A percentile compares a stretch with the other conserved stretches of the same genome.
These are phyloP conservation scores for Eupithecia pulchellata DNA, from an alignment of 2,888 invertebrate genomes.

Conservation along the genomic window DNA sequence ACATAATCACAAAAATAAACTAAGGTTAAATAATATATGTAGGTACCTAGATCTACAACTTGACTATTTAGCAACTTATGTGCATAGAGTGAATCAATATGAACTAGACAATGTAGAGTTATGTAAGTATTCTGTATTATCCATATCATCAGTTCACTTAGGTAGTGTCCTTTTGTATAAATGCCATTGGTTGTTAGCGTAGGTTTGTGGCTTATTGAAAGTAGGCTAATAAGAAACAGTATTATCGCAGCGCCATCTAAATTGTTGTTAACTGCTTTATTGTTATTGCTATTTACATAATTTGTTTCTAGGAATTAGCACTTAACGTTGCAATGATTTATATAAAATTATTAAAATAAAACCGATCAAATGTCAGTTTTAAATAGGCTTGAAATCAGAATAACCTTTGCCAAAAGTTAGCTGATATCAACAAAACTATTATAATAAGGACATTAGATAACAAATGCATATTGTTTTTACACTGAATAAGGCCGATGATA, in stretches of 20 bases:
- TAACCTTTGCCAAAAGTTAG: conserved; percentile 10
- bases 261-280: conserved; percentile 18
- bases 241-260: conserved; percentile 20
- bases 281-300: conserved; percentile 7
- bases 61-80: too few species aligned
- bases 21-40: too few species aligned
- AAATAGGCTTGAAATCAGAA: background rate
- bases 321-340: background rate
- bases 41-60: too few species aligned
- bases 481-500: conserved; percentile 73
- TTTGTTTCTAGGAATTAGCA: conserved; percentile 9
- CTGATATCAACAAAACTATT: conserved; percentile 12
- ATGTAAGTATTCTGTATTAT: too few species aligned
- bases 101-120: too few species aligned
- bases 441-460: conserved; percentile 69
- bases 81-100: too few species aligned
- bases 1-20: too few species aligned
- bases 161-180: background rate
- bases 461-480: conserved; percentile 69
- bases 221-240: conserved; percentile 30
- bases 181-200: background rate
- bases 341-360: background rate
- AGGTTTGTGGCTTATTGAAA: conserved; percentile 8
- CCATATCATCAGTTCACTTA: too few species aligned
- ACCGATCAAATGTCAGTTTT: background rate